Conservation (phyloP, 2,113 vertebrate genomes). For the Leptobrachium leishanense region DNA sequence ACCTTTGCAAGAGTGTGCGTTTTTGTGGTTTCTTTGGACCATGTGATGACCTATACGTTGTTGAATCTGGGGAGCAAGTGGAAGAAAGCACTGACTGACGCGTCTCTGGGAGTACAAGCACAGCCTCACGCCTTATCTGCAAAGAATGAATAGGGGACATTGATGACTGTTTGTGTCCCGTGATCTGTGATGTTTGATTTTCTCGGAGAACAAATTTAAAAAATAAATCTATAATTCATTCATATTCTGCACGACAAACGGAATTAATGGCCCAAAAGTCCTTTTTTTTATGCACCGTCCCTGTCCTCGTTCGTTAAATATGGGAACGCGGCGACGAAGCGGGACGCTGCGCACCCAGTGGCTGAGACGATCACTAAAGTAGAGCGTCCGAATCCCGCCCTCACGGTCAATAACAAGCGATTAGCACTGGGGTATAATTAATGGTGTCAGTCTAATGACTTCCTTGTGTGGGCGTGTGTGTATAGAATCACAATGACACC, state of each 20-base stretch:
- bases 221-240: not conserved
- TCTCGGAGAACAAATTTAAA: too few species aligned
- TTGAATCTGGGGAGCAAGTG: too few species aligned
- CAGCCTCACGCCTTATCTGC: too few species aligned
- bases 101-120: too few species aligned
- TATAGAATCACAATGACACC: conserved; percentile 7
- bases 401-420: conserved; percentile 5
- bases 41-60: too few species aligned
- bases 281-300: not conserved
- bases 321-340: not conserved
- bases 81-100: too few species aligned
- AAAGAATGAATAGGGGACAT: too few species aligned
- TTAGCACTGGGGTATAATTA: conserved; percentile 11
- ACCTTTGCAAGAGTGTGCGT: not conserved
- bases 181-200: too few species aligned
- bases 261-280: not conserved
- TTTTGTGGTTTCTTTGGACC: too few species aligned
- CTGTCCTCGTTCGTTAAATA: not conserved
- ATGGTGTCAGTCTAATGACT: conserved; percentile 30
- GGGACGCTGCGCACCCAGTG: not conserved
- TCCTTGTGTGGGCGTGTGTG: conserved; percentile 36
- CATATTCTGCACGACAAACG: not conserved
- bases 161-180: too few species aligned
- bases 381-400: not conserved
- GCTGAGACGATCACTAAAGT: not conserved